These are phyloP conservation scores for Eupithecia tripunctaria DNA, from an alignment of 2,888 invertebrate genomes.

Conservation along the genomic window DNA sequence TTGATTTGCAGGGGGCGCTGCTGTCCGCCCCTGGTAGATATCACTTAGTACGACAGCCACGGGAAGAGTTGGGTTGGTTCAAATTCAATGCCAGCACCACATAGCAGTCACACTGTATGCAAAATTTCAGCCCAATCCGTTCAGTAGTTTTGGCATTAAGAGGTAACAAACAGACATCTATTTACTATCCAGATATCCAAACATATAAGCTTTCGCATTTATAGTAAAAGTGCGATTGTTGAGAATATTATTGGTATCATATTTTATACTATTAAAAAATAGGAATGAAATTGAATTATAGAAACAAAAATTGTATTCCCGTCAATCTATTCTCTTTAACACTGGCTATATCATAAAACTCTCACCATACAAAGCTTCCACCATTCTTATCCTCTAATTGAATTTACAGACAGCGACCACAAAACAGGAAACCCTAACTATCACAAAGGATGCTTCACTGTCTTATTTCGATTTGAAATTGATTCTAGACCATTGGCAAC, in stretches of 20 bases:
- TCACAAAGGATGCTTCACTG: conserved; percentile 36
- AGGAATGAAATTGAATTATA: too few species aligned
- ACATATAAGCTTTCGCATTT: too few species aligned
- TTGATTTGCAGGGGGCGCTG: too few species aligned
- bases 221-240: not conserved
- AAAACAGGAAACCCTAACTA: conserved; percentile 26
- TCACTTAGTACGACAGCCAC: too few species aligned
- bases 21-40: too few species aligned
- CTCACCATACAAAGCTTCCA: not conserved
- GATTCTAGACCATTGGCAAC: conserved; percentile 55
- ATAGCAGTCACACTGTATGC: too few species aligned
- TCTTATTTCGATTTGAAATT: conserved; percentile 51
- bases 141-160: too few species aligned
- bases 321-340: not conserved
- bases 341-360: not conserved
- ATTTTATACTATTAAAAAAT: not conserved
- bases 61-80: too few species aligned
- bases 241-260: not conserved
- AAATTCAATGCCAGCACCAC: too few species aligned
- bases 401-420: conserved; percentile 19
- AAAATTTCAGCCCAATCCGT: too few species aligned
- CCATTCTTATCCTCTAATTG: conserved; percentile 15
- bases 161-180: too few species aligned
- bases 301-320: not conserved
- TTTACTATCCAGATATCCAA: too few species aligned